Conservation (phyloP, 1,140 invertebrate genomes). For the Dendrolimus kikuchii region DNA sequence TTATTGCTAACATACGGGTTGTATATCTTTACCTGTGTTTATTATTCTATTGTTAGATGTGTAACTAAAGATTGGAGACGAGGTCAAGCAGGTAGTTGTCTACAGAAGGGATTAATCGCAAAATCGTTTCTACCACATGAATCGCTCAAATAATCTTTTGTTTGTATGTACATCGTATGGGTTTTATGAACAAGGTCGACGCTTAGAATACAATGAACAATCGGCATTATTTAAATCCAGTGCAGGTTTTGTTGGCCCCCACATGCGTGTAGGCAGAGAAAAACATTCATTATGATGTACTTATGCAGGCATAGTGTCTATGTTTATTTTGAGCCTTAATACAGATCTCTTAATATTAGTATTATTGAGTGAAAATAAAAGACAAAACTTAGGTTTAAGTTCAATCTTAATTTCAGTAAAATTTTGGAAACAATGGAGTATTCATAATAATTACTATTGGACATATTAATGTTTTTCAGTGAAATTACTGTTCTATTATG, state of each 20-base stretch:
- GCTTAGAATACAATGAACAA: constrained; percentile 12
- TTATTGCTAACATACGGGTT: constrained; percentile 5
- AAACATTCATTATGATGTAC: constrained; percentile 12
- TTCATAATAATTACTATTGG: too few species aligned
- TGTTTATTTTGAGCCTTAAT: too few species aligned
- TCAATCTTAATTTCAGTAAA: too few species aligned
- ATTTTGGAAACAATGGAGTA: too few species aligned
- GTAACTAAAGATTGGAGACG: constrained; percentile 24
- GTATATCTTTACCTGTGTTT: constrained; percentile 16
- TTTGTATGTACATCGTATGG: constrained; percentile 7
- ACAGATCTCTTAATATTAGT: too few species aligned
- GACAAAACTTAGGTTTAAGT: too few species aligned
- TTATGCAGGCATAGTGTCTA: background rate
- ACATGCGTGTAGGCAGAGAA: constrained; percentile 9
- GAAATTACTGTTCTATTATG: too few species aligned
- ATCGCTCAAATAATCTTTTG: constrained; percentile 3
- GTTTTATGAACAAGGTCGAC: constrained; percentile 5
- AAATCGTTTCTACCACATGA: background rate
- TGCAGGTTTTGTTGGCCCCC: constrained; percentile 1
- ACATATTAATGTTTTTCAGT: too few species aligned
- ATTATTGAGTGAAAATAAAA: too few species aligned
- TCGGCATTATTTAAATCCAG: constrained; percentile 11
- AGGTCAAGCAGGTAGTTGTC: constrained; percentile 28
- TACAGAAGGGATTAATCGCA: constrained; percentile 6
- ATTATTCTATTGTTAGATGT: constrained; percentile 25